Conservation (phyloP, 1,140 invertebrate genomes). For the Saxidomus purpurata region DNA sequence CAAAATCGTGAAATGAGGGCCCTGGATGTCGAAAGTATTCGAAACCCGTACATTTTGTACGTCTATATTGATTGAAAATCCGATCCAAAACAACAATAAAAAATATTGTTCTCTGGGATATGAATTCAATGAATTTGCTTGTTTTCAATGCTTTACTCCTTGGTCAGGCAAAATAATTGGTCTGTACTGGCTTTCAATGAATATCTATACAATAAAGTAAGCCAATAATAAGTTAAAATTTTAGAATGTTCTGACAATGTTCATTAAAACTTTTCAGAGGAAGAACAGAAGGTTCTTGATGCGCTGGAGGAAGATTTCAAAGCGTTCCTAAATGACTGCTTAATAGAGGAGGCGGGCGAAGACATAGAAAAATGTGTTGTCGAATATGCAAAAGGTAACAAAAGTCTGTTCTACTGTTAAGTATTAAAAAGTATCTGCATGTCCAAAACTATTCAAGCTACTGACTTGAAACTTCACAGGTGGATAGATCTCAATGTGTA, state of each 20-base stretch:
- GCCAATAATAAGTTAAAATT: conserved; percentile 49
- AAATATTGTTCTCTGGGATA: too few species aligned
- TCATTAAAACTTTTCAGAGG: conserved; percentile 57
- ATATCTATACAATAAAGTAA: conserved; percentile 52
- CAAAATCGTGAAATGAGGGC: conserved; percentile 40
- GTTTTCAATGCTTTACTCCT: too few species aligned
- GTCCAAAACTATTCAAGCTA: conserved; percentile 56
- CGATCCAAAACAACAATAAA: too few species aligned
- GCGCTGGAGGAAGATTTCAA: conserved; percentile 56
- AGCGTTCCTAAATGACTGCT: conserved; percentile 55
- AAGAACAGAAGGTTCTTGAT: conserved; percentile 57
- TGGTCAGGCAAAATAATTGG: too few species aligned
- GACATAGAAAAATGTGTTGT: conserved; percentile 55
- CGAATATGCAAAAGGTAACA: conserved; percentile 53
- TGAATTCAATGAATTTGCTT: too few species aligned
- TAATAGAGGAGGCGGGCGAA: conserved; percentile 52
- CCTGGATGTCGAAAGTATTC: conserved; percentile 43
- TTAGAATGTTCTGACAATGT: conserved; percentile 55
- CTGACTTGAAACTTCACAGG: conserved; percentile 56
- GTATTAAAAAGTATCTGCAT: conserved; percentile 56
- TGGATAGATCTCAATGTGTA: conserved; percentile 57
- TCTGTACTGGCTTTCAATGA: too few species aligned
- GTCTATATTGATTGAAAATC: too few species aligned
- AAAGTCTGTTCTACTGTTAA: conserved; percentile 46
- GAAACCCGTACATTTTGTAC: too few species aligned